These are phyloP conservation scores for Onychostruthus taczanowskii DNA, from an alignment of 2,113 vertebrate species.

Conservation along the genomic window DNA sequence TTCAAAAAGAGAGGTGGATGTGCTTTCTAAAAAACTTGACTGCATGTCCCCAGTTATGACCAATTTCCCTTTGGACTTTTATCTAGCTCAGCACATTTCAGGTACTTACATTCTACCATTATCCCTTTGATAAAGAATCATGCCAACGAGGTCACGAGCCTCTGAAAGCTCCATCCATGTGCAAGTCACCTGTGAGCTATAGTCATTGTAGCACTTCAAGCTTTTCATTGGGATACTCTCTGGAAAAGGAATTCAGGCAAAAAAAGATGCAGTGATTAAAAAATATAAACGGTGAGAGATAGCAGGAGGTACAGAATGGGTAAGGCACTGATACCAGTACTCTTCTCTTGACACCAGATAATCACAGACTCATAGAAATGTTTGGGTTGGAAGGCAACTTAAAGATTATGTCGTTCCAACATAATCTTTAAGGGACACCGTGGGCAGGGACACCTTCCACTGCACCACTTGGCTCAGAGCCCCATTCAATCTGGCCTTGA, in stretches of 20 bases:
- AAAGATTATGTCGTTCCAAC: neutral
- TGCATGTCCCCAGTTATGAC: neutral
- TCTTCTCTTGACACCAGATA: neutral
- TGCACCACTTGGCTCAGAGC: neutral
- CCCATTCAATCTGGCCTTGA: neutral
- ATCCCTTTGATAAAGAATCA: slow-evolving; percentile 61
- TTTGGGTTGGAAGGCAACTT: neutral
- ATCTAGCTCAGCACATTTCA: neutral
- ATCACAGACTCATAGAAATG: neutral
- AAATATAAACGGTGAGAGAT: neutral
- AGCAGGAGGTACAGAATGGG: neutral
- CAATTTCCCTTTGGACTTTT: neutral
- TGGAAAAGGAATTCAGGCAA: neutral
- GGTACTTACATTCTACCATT: slow-evolving; percentile 17
- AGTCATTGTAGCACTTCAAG: slow-evolving; percentile 76
- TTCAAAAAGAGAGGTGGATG: neutral
- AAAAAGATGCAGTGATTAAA: neutral
- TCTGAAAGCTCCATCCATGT: slow-evolving; percentile 65
- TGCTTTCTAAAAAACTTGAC: neutral
- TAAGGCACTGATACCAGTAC: neutral
- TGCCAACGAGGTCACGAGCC: neutral
- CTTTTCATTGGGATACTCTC: slow-evolving; percentile 68
- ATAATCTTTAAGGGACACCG: neutral
- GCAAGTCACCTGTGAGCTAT: slow-evolving; percentile 62
- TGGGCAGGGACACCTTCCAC: neutral